Base-by-base conservation (phyloP, 2,113 vertebrate species). In the Sus scrofa region DNA sequence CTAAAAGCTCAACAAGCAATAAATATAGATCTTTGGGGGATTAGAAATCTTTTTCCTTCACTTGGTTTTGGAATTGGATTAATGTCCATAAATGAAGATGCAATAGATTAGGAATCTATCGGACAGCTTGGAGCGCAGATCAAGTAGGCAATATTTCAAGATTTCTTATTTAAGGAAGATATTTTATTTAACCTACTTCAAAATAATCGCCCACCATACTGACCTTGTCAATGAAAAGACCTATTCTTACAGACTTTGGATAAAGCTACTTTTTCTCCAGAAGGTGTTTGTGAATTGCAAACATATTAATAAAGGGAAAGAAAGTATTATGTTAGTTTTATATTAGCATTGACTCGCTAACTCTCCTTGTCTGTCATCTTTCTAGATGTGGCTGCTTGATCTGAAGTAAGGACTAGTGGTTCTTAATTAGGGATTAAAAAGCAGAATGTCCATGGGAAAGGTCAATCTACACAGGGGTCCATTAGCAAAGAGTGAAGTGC, bases 1-100 rank as follows among this genome's bases (percentile, higher is more conserved):
- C 89, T 92, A 95, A 81, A 96, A 96, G 78, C 50, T 91, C 97
- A 97, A 86, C 60, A 98, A 98, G 95, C 7, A 91, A 73, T 65
- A 93, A 83, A 68, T 89, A 81, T 19, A 95, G 89, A n/a, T 89
- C 95, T 81, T 86, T 79, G 13, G 34, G 37, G 97, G 89, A 79
- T 97, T 91, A 92, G 39, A 82, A 96, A 68, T 89, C 83, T 78
- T 50, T 15, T 90, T 82, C 27, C 32, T 95, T 92, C 26, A 82
- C 26, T 83, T 95, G 78, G 26, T 39, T 91, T 93, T 85, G 95
- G 65, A 94, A 73, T 82, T 68, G 26, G 67, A 96, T 94, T 89
- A 96, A 96, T 92, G 91, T 27, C 7, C 70, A 81, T 75, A 93
- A 81, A 94, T 92, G 86, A 93, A 95, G 86, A 86, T 71, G 1